Percentiles rank a stretch among this genome's conserved stretches.
Evolutionary conservation across 2,113 vertebrate species (phyloP).

Genomic region (Actenoides hombroni): DNA sequence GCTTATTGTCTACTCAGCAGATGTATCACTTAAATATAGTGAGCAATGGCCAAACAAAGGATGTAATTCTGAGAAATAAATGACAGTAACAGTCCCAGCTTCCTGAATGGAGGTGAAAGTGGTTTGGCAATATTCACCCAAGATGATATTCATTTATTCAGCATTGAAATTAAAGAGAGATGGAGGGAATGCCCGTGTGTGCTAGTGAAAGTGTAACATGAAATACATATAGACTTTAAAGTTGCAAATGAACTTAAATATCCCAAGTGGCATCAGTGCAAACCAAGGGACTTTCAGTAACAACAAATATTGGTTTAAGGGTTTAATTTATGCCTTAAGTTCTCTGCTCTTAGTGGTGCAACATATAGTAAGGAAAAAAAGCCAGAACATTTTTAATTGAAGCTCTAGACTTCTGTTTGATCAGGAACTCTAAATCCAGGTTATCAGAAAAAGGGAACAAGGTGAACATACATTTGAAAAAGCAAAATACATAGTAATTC

Average conservation of each 20-base stretch:
- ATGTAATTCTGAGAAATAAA: neutral
- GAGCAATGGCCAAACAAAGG: neutral
- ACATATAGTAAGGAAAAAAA: neutral
- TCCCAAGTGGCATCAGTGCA: neutral
- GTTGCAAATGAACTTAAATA: neutral
- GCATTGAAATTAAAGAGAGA: neutral
- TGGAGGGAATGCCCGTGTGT: neutral
- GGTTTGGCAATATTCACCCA: neutral
- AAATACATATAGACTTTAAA: neutral
- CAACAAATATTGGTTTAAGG: neutral
- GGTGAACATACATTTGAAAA: neutral
- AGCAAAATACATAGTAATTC: neutral
- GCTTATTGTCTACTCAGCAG: neutral
- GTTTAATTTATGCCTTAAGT: neutral
- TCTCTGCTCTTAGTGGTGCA: neutral
- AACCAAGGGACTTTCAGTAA: neutral
- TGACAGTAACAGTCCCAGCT: neutral
- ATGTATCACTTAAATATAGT: neutral
- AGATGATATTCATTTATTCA: neutral
- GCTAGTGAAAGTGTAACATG: neutral
- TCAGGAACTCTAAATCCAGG: neutral
- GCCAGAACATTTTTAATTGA: neutral
- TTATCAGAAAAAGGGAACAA: neutral
- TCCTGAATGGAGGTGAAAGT: neutral
- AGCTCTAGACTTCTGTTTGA: neutral